Base-by-base conservation (phyloP, 2,113 vertebrate genomes). In the Sialia sialis region DNA sequence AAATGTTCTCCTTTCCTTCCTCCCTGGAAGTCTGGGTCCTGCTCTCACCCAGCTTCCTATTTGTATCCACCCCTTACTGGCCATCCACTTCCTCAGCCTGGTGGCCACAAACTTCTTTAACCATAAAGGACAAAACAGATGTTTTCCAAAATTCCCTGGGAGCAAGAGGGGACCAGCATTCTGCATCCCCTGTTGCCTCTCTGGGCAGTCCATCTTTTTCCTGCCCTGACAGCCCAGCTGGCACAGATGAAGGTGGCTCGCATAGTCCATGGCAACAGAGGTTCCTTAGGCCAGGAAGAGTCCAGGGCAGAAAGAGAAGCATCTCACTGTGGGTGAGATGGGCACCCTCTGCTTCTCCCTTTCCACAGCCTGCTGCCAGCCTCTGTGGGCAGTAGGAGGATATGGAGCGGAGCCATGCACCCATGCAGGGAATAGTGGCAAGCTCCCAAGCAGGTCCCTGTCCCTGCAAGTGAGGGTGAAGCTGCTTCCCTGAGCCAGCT, bases 231-330 rank as follows among this genome's bases (percentile, higher is more conserved):
- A 64, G 36, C n/a, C 23, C 1, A 4, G 52, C 38, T 66, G 54
- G 49, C 3, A 1, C 1, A 3, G 19, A 8, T 30, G 17, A 70
- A 74, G 38, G 59, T 43, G 49, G 27, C 19, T 46, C 3, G 39
- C 39, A 7, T 0, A 46, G 30, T 4, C 25, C 5, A 0, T 32
- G 38, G 20, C 46, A 41, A 68, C 0, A 2, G 13, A 58, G 56
- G 7, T 39, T 62, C 25, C 25, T 22, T 44, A 25, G n/a, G 43
- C 22, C 34, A 62, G 34, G 22, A 27, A 16, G 41, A 87, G 55
- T 34, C 21, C 9, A 2, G 48, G 25, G 34, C 44, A 54, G 39
- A 36, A 63, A 51, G 15, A 48, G 21, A 63, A 67, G 23, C 69
- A 60, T 68, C 5, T 1, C 16, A 23, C 22, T 3, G 15, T 6